These are phyloP conservation scores for Drosophila basisetae DNA, from an alignment of 2,888 invertebrate species.

Conservation along the genomic window DNA sequence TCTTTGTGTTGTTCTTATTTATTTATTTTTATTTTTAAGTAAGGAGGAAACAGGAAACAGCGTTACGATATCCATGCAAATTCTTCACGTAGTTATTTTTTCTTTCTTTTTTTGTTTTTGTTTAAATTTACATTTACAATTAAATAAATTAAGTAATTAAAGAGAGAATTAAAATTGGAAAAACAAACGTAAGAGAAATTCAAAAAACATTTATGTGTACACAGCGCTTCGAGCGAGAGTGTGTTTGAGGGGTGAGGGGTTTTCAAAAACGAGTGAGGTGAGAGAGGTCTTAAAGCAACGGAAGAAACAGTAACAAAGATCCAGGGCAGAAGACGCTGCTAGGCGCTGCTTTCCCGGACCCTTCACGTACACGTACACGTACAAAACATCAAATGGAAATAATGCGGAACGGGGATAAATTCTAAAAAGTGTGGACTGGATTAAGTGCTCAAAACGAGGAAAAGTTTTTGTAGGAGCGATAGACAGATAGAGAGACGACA, in stretches of 20 bases:
- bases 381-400: conserved; percentile 52
- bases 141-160: conserved; percentile 35
- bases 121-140: conserved; percentile 66
- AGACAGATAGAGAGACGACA: conserved; percentile 43
- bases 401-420: conserved; percentile 42
- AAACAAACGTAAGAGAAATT: conserved; percentile 40
- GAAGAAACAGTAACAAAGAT: conserved; percentile 27
- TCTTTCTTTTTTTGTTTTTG: conserved; percentile 53
- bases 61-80: conserved; percentile 85
- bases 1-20: conserved; percentile 11
- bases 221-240: conserved; percentile 39
- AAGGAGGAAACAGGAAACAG: conserved; percentile 73
- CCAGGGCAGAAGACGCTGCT: conserved; percentile 5
- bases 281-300: conserved; percentile 33
- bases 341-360: conserved; percentile 12
- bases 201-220: conserved; percentile 26
- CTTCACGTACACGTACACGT: conserved; percentile 16
- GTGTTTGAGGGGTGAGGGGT: conserved; percentile 21
- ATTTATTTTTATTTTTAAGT: conserved; percentile 41
- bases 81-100: conserved; percentile 80
- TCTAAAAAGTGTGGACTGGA: conserved; percentile 44
- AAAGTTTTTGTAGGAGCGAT: conserved; percentile 19
- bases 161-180: conserved; percentile 17
- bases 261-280: conserved; percentile 35
- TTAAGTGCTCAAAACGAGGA: conserved; percentile 47